These are phyloP conservation scores for Drosophila sproati DNA, from an alignment of 1,140 invertebrate species.

Conservation along the genomic window DNA sequence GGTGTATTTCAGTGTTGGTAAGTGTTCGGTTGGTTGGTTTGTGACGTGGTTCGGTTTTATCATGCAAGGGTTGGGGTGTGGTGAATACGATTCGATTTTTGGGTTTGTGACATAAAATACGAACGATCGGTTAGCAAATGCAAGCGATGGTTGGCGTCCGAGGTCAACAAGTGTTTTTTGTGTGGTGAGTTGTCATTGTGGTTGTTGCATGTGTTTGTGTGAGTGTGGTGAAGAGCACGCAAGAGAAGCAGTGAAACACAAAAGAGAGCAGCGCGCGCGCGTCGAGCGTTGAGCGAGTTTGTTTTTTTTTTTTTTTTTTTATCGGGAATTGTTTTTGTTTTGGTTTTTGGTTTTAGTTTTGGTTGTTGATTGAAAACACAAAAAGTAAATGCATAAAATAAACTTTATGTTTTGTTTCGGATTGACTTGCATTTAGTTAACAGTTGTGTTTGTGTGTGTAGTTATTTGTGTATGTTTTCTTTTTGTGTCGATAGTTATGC, in stretches of 20 bases:
- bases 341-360: constrained; percentile 19
- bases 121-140: constrained; percentile 47
- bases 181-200: constrained; percentile 36
- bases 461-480: constrained; percentile 16
- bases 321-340: constrained; percentile 36
- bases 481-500: constrained; percentile 15
- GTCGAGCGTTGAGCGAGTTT: constrained; percentile 39
- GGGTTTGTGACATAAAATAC: constrained; percentile 17
- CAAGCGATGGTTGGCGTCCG: constrained; percentile 53
- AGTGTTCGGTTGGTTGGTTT: constrained; percentile 5
- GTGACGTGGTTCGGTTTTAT: neutral
- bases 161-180: constrained; percentile 35
- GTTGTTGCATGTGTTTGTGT: constrained; percentile 39
- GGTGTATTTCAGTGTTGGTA: constrained; percentile 22
- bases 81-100: constrained; percentile 10
- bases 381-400: constrained; percentile 83
- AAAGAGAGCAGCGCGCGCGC: constrained; percentile 61
- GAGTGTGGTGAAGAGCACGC: constrained; percentile 66
- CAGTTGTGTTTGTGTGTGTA: constrained; percentile 29
- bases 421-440: constrained; percentile 52
- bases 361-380: constrained; percentile 51
- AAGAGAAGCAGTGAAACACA: constrained; percentile 71
- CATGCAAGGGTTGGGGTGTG: constrained; percentile 12
- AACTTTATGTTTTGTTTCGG: constrained; percentile 74
- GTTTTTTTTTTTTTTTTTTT: constrained; percentile 52